Conservation (phyloP, 2,888 invertebrate genomes). For the Apeira syringaria region DNA sequence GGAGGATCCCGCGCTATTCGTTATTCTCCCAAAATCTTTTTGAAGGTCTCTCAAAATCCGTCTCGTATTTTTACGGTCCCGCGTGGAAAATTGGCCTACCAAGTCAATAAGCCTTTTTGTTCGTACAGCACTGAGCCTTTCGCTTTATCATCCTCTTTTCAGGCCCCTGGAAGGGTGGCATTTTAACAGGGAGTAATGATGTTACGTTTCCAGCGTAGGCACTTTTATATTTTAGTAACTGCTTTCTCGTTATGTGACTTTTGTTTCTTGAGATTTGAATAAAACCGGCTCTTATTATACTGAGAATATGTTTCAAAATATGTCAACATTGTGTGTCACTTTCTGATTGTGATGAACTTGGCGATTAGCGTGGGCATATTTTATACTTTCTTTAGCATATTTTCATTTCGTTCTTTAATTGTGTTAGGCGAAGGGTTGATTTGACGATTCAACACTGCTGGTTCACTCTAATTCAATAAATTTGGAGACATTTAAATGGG, state of each 20-base stretch:
- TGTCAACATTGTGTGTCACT: too few relatives aligned
- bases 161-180: conserved; percentile 46
- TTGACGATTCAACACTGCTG: too few relatives aligned
- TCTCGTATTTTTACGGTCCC: conserved; percentile 39
- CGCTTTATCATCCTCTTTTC: conserved; percentile 57
- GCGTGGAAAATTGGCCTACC: conserved; percentile 52
- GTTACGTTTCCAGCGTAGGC: conserved; percentile 39
- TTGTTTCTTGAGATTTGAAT: conserved; percentile 1
- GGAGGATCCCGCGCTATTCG: too few relatives aligned
- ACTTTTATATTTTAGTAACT: conserved; percentile 16
- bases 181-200: conserved; percentile 64
- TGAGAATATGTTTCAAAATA: too few relatives aligned
- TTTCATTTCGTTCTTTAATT: too few relatives aligned
- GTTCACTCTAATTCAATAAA: too few relatives aligned
- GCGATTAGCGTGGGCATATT: too few relatives aligned
- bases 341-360: too few relatives aligned
- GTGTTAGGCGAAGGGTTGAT: too few relatives aligned
- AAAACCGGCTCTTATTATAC: background rate
- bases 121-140: conserved; percentile 52
- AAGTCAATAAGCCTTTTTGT: conserved; percentile 69
- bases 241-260: conserved; percentile 2
- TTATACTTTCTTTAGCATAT: too few relatives aligned
- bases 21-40: conserved; percentile 30
- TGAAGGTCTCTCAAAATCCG: conserved; percentile 31
- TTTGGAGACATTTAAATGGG: too few relatives aligned